phyloP scores from a whole-genome alignment of 1,140 invertebrate genomes.

The Drosophila ercepeae region DNA sequence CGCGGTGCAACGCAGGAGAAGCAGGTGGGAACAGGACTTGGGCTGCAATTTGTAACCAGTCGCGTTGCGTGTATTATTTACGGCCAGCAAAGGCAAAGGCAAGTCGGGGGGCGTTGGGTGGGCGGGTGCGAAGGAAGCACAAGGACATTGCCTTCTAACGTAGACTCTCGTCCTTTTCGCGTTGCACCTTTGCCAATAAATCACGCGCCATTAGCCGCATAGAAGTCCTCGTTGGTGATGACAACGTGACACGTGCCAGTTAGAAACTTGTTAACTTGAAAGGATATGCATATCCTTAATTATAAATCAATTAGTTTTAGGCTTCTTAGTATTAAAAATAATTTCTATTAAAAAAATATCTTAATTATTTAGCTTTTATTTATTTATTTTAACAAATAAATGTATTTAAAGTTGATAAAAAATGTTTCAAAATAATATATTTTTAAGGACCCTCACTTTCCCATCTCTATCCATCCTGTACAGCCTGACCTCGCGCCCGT shows the following conservation, averaged over 20 bases:
- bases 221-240: conserved; percentile 26
- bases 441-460: too few relatives aligned
- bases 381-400: too few relatives aligned
- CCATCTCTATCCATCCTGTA: conserved; percentile 1
- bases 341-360: too few relatives aligned
- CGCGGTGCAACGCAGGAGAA: conserved; percentile 3
- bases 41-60: conserved; percentile 75
- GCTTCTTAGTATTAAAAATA: background rate
- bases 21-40: conserved; percentile 58
- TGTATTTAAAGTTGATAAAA: too few relatives aligned
- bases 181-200: conserved; percentile 68
- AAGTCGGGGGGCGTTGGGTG: background rate
- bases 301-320: too few relatives aligned
- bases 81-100: conserved; percentile 37
- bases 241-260: conserved; percentile 25
- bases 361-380: too few relatives aligned
- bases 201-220: conserved; percentile 73
- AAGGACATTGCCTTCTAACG: conserved; percentile 51
- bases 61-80: conserved; percentile 79
- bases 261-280: background rate
- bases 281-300: background rate
- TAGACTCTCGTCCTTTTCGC: conserved; percentile 51
- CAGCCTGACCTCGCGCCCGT: conserved; percentile 57
- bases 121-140: conserved; percentile 7
- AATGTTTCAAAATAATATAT: too few relatives aligned